Percentiles rank a stretch among this genome's conserved stretches.
Evolutionary conservation across 1,140 invertebrate genomes (phyloP).

Genomic region (Lanistes nyassanus): DNA sequence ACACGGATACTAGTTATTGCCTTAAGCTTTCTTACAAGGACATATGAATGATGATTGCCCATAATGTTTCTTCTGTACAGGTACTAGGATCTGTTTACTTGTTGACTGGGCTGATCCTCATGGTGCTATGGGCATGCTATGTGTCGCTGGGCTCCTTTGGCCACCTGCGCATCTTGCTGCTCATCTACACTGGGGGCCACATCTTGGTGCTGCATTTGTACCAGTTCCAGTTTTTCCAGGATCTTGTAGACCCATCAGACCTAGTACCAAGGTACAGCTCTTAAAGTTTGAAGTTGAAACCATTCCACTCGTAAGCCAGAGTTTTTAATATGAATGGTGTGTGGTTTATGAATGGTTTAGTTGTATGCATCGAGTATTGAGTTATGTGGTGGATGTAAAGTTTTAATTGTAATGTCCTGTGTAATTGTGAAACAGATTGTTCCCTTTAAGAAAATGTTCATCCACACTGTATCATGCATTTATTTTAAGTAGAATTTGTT

Average conservation of each 20-base stretch:
- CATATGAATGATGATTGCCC: too few relatives aligned
- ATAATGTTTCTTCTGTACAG: constrained; percentile 1
- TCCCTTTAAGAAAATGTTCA: too few relatives aligned
- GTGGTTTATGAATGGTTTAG: too few relatives aligned
- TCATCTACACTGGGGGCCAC: constrained; percentile 81
- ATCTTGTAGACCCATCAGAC: constrained; percentile 71
- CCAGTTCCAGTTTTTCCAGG: constrained; percentile 86
- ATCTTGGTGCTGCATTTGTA: constrained; percentile 83
- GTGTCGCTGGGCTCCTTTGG: constrained; percentile 77
- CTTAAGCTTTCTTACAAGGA: too few relatives aligned
- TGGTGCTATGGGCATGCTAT: constrained; percentile 90
- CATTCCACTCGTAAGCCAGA: background rate
- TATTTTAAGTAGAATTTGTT: too few relatives aligned
- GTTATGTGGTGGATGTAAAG: too few relatives aligned
- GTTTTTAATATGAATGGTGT: background rate
- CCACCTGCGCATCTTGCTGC: constrained; percentile 67
- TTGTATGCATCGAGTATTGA: too few relatives aligned
- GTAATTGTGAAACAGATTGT: too few relatives aligned
- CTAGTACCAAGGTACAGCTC: constrained; percentile 71
- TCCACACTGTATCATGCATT: too few relatives aligned
- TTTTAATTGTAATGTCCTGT: too few relatives aligned
- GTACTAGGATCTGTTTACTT: constrained; percentile 83
- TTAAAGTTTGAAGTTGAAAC: background rate
- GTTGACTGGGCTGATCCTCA: constrained; percentile 82
- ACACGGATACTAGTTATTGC: too few relatives aligned